phyloP scores from a whole-genome alignment of 92 coral and sea anemone genomes.

The Ricordea florida region DNA sequence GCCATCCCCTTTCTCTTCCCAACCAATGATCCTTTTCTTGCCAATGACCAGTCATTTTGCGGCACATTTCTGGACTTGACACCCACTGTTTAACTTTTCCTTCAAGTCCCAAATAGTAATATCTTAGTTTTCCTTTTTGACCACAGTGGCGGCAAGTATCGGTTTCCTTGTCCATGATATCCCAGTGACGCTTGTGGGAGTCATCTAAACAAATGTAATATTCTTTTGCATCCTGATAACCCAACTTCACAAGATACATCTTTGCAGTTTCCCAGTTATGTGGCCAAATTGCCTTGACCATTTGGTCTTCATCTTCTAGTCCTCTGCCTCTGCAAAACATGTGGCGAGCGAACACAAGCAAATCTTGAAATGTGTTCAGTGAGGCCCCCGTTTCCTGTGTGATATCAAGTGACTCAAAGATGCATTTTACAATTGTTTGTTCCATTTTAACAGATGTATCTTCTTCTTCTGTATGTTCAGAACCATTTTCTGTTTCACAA shows the following conservation, averaged over 20 bases:
- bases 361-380: slow-evolving; percentile 38
- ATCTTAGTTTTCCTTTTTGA: slow-evolving; percentile 52
- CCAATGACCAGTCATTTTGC: slow-evolving; percentile 75
- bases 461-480: no score
- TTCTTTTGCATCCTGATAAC: slow-evolving; percentile 65
- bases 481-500: no score
- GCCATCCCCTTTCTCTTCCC: slow-evolving; percentile 36
- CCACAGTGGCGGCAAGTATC: slow-evolving; percentile 55
- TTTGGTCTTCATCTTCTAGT: slow-evolving; percentile 45
- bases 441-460: no score
- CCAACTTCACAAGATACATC: slow-evolving; percentile 42
- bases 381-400: slow-evolving; percentile 26
- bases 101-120: slow-evolving; percentile 67
- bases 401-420: slow-evolving; percentile 39
- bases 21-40: slow-evolving; percentile 66
- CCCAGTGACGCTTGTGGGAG: slow-evolving; percentile 64
- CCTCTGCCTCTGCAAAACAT: slow-evolving; percentile 59
- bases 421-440: slow-evolving; percentile 41
- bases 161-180: slow-evolving; percentile 50
- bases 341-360: slow-evolving; percentile 46
- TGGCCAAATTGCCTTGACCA: slow-evolving; percentile 54
- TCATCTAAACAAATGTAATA: slow-evolving; percentile 61
- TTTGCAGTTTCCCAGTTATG: slow-evolving; percentile 53
- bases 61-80: slow-evolving; percentile 68
- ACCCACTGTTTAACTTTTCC: slow-evolving; percentile 65